phyloP scores from a whole-genome alignment of 2,888 invertebrate genomes.

The Odontocerum albicorne region DNA sequence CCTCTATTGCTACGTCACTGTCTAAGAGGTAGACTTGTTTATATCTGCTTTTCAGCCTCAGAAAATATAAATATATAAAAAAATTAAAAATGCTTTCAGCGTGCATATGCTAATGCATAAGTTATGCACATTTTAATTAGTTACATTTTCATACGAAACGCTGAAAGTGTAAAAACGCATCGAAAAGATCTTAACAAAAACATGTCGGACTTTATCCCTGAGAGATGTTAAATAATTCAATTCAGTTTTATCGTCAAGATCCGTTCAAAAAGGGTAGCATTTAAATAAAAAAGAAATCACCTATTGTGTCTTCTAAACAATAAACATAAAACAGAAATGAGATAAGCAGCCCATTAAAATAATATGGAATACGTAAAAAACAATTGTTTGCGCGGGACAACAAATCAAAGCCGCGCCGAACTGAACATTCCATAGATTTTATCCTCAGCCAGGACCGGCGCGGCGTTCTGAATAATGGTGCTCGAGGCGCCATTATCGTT shows the following conservation, averaged over 20 bases:
- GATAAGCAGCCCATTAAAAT: constrained; percentile 30
- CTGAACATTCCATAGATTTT: constrained; percentile 13
- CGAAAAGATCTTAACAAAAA: no score
- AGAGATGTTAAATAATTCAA: constrained; percentile 3
- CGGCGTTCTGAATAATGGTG: no score
- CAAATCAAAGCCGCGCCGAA: constrained; percentile 28
- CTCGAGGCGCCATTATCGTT: no score
- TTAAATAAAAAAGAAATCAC: constrained; percentile 16
- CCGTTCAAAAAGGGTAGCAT: constrained; percentile 1
- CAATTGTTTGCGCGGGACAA: constrained; percentile 23
- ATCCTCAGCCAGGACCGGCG: constrained; percentile 10
- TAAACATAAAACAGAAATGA: constrained; percentile 27
- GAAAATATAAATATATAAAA: no score
- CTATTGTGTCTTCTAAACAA: constrained; percentile 25
- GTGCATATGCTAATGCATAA: neutral
- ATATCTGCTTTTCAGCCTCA: no score
- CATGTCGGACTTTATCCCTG: neutral
- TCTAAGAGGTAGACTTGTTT: no score
- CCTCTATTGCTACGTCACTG: no score
- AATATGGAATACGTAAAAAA: constrained; percentile 26
- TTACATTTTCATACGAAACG: no score
- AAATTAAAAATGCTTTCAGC: neutral
- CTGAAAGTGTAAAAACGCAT: no score
- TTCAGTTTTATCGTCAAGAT: neutral
- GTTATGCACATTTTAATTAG: no score